Base-by-base conservation (phyloP, 2,797 vertebrate genomes). In the Neopelma chrysocephalum region DNA sequence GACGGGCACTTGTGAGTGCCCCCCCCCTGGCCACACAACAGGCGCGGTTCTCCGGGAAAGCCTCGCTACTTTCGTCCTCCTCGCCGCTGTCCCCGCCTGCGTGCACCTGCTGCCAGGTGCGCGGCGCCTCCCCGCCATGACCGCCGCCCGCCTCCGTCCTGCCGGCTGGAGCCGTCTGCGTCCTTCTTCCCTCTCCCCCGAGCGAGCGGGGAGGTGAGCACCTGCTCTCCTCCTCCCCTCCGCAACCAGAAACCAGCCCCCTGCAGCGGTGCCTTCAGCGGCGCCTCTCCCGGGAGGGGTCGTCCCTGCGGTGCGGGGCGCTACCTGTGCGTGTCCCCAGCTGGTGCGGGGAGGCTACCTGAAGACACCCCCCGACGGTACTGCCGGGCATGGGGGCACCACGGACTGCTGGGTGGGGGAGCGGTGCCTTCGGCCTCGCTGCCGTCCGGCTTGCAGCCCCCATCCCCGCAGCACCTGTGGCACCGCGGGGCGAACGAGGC, bases 101-200 rank as follows among this genome's bases (percentile, higher is more conserved):
- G 0, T 66, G 80, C 94, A 95, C 94, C 91, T 94, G 94, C 93
- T 53, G 80, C 89, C 89, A 83, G 92, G 95, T 87, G 83, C 54
- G 71, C n/a, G 47, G 32, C 34, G 72, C 61, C 77, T 36, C 70
- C 86, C 81, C 83, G 87, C 92, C 83, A 86, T 86, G 48, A 56
- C 76, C 91, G 70, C 75, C 71, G 56, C 38, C 40, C 50, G 56
- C 86, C 71, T 60, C 51, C 50, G 71, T 66, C 50, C 75, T 26
- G 36, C 72, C 45, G 50, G 14, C 73, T 21, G 69, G 11, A 66
- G 48, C 57, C 29, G 38, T 9, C 81, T 64, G 68, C 68, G 6
- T 58, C 85, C 82, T 32, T 43, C 66, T 47, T 36, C 71, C 76
- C 36, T 82, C 64, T 64, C 51, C 75, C 34, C 16, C 21, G 51